Evolutionary conservation across 2,113 vertebrate genomes (phyloP), one percentile per base, ranked within the genome.

Genomic region (Nettapus auritus): DNA sequence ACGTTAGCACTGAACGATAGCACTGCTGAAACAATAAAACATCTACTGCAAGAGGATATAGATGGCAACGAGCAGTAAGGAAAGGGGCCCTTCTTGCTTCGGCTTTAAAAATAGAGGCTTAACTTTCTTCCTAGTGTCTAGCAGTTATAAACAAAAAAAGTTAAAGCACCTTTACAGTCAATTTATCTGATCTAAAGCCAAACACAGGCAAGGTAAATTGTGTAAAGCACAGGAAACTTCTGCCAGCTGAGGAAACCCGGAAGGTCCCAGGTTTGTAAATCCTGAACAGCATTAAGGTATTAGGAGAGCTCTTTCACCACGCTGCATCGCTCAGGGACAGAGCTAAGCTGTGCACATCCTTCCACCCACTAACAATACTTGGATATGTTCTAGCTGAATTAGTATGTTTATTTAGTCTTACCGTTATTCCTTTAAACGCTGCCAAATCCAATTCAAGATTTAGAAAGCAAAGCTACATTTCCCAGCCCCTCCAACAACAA

Each of bases 311-410:
- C 33, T 34, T 59, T 13, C 62, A 56, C 8, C 34, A 31, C 3
- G 2, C 53, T 6, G 2, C 1, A 0, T 13, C 16, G 48, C 11
- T n/a, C 48, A 12, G 9, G n/a, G 46, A 55, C 23, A 68, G n/a
- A 71, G 13, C 25, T 80, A 7, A 63, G 40, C 23, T 11, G 23
- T 1, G 71, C 5, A 6, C 8, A 2, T 50, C 63, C 31, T 82
- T 8, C 62, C 31, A 71, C n/a, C 9, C 36, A 34, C 66, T 55
- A 50, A 42, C 22, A 9, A 16, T 20, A 26, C 53, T 62, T 33
- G 74, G 13, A 31, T 69, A 56, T 14, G 46, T 73, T 46, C 34
- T 31, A 66, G 50, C 16, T 44, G 57, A 29, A 48, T 66, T 9
- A 20, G 28, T 14, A 33, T 1, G 2, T 31, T 74, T 33, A 60